Base-by-base conservation (phyloP, 2,113 vertebrate species). In the Thunnus thynnus region DNA sequence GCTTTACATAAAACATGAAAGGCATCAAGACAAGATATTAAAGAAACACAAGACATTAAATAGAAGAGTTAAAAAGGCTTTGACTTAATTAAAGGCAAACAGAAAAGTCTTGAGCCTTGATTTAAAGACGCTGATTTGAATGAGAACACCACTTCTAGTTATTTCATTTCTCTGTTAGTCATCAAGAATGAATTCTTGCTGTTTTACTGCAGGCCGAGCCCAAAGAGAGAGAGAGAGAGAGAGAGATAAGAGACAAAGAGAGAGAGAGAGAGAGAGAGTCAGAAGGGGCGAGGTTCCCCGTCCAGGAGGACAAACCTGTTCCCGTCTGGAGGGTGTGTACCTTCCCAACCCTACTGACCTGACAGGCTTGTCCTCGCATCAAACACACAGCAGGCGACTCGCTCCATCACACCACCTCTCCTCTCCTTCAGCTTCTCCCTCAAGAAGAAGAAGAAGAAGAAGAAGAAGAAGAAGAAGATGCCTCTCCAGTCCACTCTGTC, bases 221-320 rank as follows among this genome's bases (percentile, higher is more conserved):
- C 73, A 86, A 13, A 80, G n/a, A 48, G 46, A 18, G 64, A 54
- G 54, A 66, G 52, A 61, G 79, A 77, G 79, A 52, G 11, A 18
- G n/a, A n/a, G 9, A 9, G 36, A 41, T 30, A 41, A 41, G 36
- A 41, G 36, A 41, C 7, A 41, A 7, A 17, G 22, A 25, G 71
- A n/a, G 54, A 54, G 51, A 22, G 44, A 17, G 52, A 72, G 60
- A 67, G 48, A 76, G 72, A 46, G 51, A 66, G 77, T 32, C 64
- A 71, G 20, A 56, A 69, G 86, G 88, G 78, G 91, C 75, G 91
- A 91, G 87, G 84, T 73, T 78, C 79, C 67, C 72, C 46, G 14
- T 46, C n/a, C 11, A 14, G 58, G 89, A 92, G 82, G 90, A 80
- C 55, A 87, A 95, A 95, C 94, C 94, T 48, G 94, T 95, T 95